Percentiles rank a stretch among this genome's conserved stretches.
phyloP scores from a whole-genome alignment of 2,113 vertebrate species.

The Zosterops hypoxanthus region DNA sequence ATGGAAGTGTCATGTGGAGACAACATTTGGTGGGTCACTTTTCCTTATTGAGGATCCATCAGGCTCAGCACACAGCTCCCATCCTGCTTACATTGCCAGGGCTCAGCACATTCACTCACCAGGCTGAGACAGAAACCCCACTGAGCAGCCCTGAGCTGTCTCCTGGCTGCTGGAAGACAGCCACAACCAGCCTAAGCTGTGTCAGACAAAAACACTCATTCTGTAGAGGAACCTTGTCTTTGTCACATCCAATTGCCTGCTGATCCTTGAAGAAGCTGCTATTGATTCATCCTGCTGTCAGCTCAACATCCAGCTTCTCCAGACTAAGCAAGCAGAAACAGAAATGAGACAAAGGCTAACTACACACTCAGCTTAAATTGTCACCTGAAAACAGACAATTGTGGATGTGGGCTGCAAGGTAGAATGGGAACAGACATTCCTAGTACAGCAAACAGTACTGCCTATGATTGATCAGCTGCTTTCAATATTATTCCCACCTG shows the following conservation, averaged over 20 bases:
- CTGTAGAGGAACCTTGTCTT: background rate
- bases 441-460: background rate
- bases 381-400: background rate
- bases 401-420: background rate
- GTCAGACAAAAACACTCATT: background rate
- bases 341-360: background rate
- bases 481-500: background rate
- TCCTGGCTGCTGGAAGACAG: background rate
- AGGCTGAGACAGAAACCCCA: background rate
- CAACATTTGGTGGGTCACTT: background rate
- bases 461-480: background rate
- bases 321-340: background rate
- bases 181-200: background rate
- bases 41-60: background rate
- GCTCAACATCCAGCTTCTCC: background rate
- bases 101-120: background rate
- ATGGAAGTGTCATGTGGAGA: background rate
- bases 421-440: background rate
- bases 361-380: background rate
- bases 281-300: background rate
- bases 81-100: background rate
- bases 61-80: background rate
- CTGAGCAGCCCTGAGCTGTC: rapidly evolving
- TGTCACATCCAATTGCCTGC: background rate
- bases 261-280: background rate